Conservation (phyloP, 2,797 vertebrate genomes). For the Pogonophryne albipinna region DNA sequence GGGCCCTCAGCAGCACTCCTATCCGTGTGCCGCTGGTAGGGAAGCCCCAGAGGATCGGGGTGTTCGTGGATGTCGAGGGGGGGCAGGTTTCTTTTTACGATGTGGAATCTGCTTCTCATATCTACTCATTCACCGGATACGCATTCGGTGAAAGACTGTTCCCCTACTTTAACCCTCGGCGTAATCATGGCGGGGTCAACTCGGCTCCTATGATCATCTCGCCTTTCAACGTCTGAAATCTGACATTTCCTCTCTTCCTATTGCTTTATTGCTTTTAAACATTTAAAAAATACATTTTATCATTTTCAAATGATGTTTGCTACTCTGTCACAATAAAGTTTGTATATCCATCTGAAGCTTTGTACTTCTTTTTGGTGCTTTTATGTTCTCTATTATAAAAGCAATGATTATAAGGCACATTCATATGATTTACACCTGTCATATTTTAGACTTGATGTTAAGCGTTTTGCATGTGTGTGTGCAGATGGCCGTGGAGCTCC, state of each 20-base stretch:
- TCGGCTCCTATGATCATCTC: conserved; percentile 75
- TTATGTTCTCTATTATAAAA: not conserved
- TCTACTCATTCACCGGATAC: conserved; percentile 81
- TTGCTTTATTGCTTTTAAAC: not conserved
- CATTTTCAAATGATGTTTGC: not conserved
- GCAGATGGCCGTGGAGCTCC: conserved; percentile 75
- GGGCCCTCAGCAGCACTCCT: conserved; percentile 73
- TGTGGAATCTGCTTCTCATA: conserved; percentile 68
- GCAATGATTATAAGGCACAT: not conserved
- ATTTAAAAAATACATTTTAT: not conserved
- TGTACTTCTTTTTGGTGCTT: conserved; percentile 6
- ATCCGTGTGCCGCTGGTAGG: conserved; percentile 58
- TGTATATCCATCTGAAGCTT: not conserved
- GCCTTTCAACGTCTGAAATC: conserved; percentile 47
- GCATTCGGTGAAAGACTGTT: conserved; percentile 70
- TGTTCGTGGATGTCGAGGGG: conserved; percentile 78
- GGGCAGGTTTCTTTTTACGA: conserved; percentile 83
- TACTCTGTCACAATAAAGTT: conserved; percentile 62
- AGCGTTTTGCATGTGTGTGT: conserved; percentile 47
- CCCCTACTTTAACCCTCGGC: conserved; percentile 78
- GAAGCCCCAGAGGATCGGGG: conserved; percentile 70
- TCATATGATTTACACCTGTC: not conserved
- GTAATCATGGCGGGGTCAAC: conserved; percentile 74
- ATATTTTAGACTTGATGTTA: conserved; percentile 1
- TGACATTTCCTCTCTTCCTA: not conserved